Evolutionary conservation across 2,888 invertebrate genomes (phyloP), one percentile per base, ranked within the genome.

Genomic region (Chymomyza caudatula): DNA sequence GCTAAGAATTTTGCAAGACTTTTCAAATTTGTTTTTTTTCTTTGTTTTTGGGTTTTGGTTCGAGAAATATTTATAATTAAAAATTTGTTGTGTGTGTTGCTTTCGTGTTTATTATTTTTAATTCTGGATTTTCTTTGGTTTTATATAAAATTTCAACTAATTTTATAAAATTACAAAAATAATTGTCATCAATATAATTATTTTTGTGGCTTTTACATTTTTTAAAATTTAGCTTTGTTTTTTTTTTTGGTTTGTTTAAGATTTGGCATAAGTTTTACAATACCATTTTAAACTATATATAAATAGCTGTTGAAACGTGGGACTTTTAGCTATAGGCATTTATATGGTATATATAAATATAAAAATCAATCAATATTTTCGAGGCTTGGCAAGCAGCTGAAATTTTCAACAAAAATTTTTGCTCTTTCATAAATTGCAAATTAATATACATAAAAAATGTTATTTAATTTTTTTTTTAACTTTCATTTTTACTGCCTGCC

Each of bases 131-230:
- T 57, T 57, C 25, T 56, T 61, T 52, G 49, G 52, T 47, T 67
- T 58, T 67, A 62, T 68, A 56, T 72, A 61, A 65, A 74, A 79
- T 76, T 70, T 63, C 71, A 81, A 81, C 78, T 74, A 69, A 83
- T 57, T 75, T 77, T 83, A 85, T 83, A 86, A 86, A 86, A 83
- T 86, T 83, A 86, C 86, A 83, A 83, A 83, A 83, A 86, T 83
- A 83, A 86, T 78, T 86, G 71, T 83, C 67, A 60, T 67, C 60
- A 55, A 47, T 67, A 59, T 58, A 69, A 75, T 79, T 82, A 74
- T 77, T 83, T 69, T 66, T 63, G 67, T 62, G 67, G 62, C 63
- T 66, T 65, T 63, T 59, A 54, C 64, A 53, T 67, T 47, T 37
- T 37, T 37, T 11, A 37, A 37, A 37, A 42, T 52, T 20, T 71